phyloP scores from a whole-genome alignment of 30 jellyfish, hydroid and myxozoan genomes.

The Catostylus mosaicus region DNA sequence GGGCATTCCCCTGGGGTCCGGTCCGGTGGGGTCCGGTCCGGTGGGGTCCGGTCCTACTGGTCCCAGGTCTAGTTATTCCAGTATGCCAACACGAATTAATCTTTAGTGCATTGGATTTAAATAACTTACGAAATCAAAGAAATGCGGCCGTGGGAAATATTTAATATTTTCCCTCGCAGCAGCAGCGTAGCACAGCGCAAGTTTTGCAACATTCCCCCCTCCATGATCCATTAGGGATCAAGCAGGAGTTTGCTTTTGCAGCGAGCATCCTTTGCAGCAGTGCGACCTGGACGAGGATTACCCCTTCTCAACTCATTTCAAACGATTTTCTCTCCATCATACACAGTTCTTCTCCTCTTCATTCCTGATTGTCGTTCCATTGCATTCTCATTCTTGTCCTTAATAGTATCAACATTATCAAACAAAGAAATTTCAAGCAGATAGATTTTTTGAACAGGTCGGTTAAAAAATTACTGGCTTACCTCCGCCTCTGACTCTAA shows the following conservation, averaged over 20 bases:
- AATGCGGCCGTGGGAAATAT: no score
- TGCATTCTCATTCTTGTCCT: not conserved
- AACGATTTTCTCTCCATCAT: not conserved
- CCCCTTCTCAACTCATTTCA: slow-evolving; percentile 19
- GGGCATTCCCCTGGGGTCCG: no score
- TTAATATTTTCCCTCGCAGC: no score
- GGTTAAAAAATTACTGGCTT: not conserved
- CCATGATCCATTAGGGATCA: slow-evolving; percentile 52
- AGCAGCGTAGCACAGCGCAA: slow-evolving; percentile 9
- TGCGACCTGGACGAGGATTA: slow-evolving; percentile 20
- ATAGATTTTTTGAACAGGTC: slow-evolving; percentile 18
- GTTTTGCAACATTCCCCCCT: slow-evolving; percentile 44
- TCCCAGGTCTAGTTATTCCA: no score
- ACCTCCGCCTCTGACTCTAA: not conserved
- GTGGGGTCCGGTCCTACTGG: no score
- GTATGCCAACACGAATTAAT: no score
- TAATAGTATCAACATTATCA: not conserved
- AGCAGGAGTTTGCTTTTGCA: slow-evolving; percentile 45
- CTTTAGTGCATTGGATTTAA: no score
- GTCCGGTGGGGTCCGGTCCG: no score
- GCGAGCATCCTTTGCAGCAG: slow-evolving; percentile 39
- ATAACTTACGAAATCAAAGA: no score
- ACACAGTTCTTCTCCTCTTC: slow-evolving; percentile 23
- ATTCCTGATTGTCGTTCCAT: slow-evolving; percentile 32
- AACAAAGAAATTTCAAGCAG: not conserved